Percentiles rank a stretch among this genome's conserved stretches.
These are phyloP conservation scores for Crotalus tigris DNA, from an alignment of 2,113 vertebrate species.

Conservation along the genomic window DNA sequence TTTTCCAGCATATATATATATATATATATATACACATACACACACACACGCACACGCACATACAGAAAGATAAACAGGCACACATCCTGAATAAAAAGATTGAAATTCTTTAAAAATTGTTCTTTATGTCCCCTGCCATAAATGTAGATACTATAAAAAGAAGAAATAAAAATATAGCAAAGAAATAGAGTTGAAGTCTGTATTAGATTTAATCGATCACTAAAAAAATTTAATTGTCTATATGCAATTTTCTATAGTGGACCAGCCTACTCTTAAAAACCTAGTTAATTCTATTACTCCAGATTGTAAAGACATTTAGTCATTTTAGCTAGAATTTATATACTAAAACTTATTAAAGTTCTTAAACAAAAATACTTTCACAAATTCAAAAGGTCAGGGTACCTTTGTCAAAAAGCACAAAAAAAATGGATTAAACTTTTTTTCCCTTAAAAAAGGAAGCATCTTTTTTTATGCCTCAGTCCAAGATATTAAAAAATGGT, in stretches of 20 bases:
- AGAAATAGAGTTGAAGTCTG: background rate
- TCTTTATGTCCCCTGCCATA: background rate
- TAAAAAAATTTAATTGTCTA: background rate
- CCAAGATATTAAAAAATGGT: conserved; percentile 9
- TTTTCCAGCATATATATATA: too few relatives aligned
- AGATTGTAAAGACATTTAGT: background rate
- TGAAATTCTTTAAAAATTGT: too few relatives aligned
- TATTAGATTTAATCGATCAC: background rate
- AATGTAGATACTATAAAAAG: background rate
- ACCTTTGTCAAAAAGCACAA: conserved; percentile 14
- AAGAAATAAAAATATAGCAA: background rate
- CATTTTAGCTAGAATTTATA: background rate
- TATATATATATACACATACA: too few relatives aligned
- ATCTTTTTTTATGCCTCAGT: conserved; percentile 18
- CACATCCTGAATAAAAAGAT: background rate
- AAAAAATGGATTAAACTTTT: background rate
- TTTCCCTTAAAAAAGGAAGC: conserved; percentile 1
- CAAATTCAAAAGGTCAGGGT: background rate
- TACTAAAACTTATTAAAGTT: background rate
- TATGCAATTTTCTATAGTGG: background rate
- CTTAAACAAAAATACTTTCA: conserved; percentile 1
- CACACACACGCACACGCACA: too few relatives aligned
- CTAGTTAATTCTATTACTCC: background rate
- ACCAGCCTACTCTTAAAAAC: background rate
- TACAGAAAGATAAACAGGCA: background rate